These are phyloP conservation scores for Eristalis tenax DNA, from an alignment of 2,888 invertebrate species.

Conservation along the genomic window DNA sequence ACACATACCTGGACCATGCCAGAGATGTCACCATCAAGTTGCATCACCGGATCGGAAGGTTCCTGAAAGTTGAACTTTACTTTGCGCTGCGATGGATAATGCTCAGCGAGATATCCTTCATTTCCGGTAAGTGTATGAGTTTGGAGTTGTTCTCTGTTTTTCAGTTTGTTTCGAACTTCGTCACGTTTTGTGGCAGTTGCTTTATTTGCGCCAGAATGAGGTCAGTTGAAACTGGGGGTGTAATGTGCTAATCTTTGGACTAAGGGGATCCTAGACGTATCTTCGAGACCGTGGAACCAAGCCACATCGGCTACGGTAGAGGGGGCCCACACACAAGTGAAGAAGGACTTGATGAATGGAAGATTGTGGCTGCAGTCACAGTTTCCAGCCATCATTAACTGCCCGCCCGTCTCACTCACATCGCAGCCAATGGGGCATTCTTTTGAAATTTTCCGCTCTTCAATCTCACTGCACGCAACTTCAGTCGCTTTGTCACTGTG, in stretches of 20 bases:
- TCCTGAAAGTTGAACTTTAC: slow-evolving; percentile 88
- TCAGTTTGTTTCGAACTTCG: neutral
- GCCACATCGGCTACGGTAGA: too few species aligned
- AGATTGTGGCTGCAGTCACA: too few species aligned
- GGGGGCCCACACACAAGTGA: too few species aligned
- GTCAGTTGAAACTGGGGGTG: too few species aligned
- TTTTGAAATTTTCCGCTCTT: neutral
- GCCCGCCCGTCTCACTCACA: too few species aligned
- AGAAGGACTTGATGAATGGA: too few species aligned
- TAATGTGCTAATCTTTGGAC: too few species aligned
- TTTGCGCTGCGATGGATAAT: slow-evolving; percentile 92
- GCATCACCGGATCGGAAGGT: slow-evolving; percentile 88
- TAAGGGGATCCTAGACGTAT: too few species aligned
- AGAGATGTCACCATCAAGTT: slow-evolving; percentile 91
- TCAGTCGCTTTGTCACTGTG: neutral
- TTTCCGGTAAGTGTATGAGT: slow-evolving; percentile 85
- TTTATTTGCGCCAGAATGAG: neutral
- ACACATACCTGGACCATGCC: slow-evolving; percentile 88
- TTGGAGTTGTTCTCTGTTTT: neutral
- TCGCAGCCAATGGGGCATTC: too few species aligned
- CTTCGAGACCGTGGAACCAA: too few species aligned
- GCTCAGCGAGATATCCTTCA: slow-evolving; percentile 92
- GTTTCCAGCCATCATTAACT: too few species aligned
- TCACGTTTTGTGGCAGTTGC: neutral
- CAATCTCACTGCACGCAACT: slow-evolving; percentile 1